These are phyloP conservation scores for Pygoscelis adeliae DNA, from an alignment of 2,113 vertebrate genomes.

Conservation along the genomic window DNA sequence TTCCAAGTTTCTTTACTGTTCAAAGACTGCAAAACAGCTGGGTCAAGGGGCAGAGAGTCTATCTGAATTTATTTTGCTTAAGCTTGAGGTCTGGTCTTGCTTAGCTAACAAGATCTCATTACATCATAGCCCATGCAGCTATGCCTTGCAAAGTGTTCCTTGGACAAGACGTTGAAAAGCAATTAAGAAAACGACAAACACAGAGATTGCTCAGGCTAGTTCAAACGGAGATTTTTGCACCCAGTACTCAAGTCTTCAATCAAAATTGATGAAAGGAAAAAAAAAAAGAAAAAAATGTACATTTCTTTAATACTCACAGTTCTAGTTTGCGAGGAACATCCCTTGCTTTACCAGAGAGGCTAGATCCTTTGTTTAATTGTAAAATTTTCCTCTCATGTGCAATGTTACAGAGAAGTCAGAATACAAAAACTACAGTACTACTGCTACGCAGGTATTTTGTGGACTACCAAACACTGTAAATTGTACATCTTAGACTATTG, in stretches of 20 bases:
- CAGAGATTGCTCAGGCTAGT: not conserved
- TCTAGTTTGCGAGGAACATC: slow-evolving; percentile 18
- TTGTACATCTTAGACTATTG: not conserved
- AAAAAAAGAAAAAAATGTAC: not conserved
- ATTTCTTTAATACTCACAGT: not conserved
- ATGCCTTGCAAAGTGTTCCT: slow-evolving; percentile 32
- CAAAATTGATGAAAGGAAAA: not conserved
- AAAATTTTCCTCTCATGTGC: not conserved
- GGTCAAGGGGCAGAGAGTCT: slow-evolving; percentile 51
- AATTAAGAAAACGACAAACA: not conserved
- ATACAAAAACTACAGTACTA: not conserved
- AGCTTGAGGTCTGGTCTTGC: slow-evolving; percentile 36
- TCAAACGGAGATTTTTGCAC: not conserved
- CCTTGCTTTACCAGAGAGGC: slow-evolving; percentile 15
- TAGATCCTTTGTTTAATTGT: not conserved
- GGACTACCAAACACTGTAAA: not conserved
- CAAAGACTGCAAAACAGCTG: slow-evolving; percentile 41
- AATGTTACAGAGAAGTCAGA: not conserved
- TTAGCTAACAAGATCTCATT: slow-evolving; percentile 58
- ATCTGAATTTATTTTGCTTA: slow-evolving; percentile 53
- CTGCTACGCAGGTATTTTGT: not conserved
- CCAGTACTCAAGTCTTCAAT: not conserved
- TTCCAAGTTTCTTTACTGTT: slow-evolving; percentile 40
- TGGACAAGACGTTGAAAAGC: slow-evolving; percentile 23
- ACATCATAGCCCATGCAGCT: slow-evolving; percentile 37